Percentiles rank a stretch among this genome's conserved stretches.
phyloP scores from a whole-genome alignment of 2,888 invertebrate genomes.

The Rotaria macrura region DNA sequence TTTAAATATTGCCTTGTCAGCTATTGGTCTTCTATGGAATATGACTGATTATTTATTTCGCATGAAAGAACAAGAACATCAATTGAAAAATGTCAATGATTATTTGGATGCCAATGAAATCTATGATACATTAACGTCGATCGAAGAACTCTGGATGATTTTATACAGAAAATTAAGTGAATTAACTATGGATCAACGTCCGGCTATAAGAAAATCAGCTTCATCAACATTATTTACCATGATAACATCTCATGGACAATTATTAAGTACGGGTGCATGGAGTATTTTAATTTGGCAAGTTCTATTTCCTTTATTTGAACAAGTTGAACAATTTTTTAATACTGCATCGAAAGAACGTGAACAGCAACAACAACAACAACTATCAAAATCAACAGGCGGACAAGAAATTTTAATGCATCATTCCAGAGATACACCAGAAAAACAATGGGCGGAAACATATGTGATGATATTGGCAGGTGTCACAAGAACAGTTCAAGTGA shows the following conservation, averaged over 20 bases:
- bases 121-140: slow-evolving; percentile 64
- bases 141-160: slow-evolving; percentile 91
- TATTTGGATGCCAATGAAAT: slow-evolving; percentile 20
- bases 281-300: slow-evolving; percentile 54
- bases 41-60: slow-evolving; percentile 93
- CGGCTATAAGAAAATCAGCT: slow-evolving; percentile 89
- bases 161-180: slow-evolving; percentile 56
- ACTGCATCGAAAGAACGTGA: slow-evolving; percentile 51
- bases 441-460: slow-evolving; percentile 97
- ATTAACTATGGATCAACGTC: slow-evolving; percentile 82
- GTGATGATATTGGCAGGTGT: slow-evolving; percentile 63
- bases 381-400: slow-evolving; percentile 51
- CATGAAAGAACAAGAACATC: slow-evolving; percentile 61
- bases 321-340: slow-evolving; percentile 62
- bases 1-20: slow-evolving; percentile 87
- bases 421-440: slow-evolving; percentile 91
- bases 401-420: slow-evolving; percentile 77
- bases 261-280: slow-evolving; percentile 29
- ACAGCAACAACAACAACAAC: slow-evolving; percentile 23
- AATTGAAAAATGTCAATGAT: slow-evolving; percentile 19
- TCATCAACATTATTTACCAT: slow-evolving; percentile 94
- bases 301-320: slow-evolving; percentile 80
- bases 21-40: slow-evolving; percentile 95
- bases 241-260: slow-evolving; percentile 51
- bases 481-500: slow-evolving; percentile 80